Conservation (phyloP, 37 sponge, comb jelly and placozoan species). For the Chondrosia reniformis region DNA sequence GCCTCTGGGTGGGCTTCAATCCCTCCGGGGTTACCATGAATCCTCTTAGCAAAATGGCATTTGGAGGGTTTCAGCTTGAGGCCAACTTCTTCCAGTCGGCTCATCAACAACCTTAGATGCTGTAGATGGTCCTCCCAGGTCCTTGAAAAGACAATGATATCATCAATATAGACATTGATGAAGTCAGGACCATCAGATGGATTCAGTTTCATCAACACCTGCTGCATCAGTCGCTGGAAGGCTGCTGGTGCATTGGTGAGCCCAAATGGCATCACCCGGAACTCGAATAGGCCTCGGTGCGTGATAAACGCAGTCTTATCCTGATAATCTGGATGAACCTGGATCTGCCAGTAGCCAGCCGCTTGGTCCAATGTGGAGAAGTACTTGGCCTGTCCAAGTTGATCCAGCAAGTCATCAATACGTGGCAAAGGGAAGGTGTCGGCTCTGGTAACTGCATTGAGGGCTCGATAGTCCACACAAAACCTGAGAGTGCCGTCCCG, state of each 20-base stretch:
- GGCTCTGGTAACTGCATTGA: constrained; percentile 40
- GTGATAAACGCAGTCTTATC: constrained; percentile 27
- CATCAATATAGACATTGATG: constrained; percentile 45
- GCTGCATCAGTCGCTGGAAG: constrained; percentile 38
- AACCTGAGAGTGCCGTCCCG: constrained; percentile 13
- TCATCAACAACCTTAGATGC: constrained; percentile 19
- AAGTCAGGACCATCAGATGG: constrained; percentile 20
- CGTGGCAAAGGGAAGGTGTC: constrained; percentile 42
- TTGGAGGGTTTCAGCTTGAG: constrained; percentile 42
- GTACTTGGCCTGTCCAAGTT: constrained; percentile 23
- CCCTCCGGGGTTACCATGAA: background rate
- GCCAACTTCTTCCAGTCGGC: background rate
- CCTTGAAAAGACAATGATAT: constrained; percentile 36
- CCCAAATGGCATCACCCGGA: constrained; percentile 19
- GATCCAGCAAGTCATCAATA: constrained; percentile 40
- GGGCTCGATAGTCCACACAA: constrained; percentile 29
- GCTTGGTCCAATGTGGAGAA: constrained; percentile 38
- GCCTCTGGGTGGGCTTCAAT: background rate
- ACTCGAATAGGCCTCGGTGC: constrained; percentile 11
- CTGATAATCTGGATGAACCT: constrained; percentile 27
- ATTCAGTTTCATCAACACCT: constrained; percentile 29
- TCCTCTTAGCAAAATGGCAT: constrained; percentile 24
- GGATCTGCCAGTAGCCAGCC: constrained; percentile 41
- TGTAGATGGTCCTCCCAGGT: constrained; percentile 25
- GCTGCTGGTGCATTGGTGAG: constrained; percentile 38